Percentiles rank a stretch among this genome's conserved stretches.
These are phyloP conservation scores for Hydrolagus colliei DNA, from an alignment of 2,797 vertebrate species.

Conservation along the genomic window DNA sequence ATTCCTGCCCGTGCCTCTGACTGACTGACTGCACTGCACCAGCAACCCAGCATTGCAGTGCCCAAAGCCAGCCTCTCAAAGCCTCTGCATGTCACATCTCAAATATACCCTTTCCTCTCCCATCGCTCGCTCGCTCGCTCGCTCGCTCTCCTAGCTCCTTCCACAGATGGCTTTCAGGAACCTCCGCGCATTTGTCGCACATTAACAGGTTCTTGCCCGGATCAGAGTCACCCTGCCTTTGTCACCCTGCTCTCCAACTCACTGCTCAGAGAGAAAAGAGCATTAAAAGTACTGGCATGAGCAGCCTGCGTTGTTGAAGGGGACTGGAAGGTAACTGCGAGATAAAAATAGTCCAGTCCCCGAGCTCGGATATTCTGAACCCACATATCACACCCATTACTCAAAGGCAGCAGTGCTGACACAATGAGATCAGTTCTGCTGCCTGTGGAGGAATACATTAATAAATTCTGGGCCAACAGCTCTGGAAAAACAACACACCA, in stretches of 20 bases:
- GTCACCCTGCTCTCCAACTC: too few species aligned
- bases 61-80: background rate
- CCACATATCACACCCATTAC: conserved; percentile 64
- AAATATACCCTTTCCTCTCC: background rate
- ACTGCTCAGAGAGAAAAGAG: background rate
- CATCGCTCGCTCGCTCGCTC: background rate
- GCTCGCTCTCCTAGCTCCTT: too few species aligned
- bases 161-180: background rate
- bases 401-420: conserved; percentile 63
- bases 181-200: background rate
- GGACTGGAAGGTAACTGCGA: conserved; percentile 26
- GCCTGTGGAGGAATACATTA: conserved; percentile 55
- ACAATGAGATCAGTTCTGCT: conserved; percentile 68
- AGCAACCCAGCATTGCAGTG: background rate
- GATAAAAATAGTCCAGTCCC: conserved; percentile 38
- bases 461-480: conserved; percentile 61
- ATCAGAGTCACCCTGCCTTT: background rate
- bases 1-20: background rate
- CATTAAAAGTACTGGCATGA: background rate
- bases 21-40: background rate
- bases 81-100: background rate
- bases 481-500: conserved; percentile 40
- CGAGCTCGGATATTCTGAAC: conserved; percentile 37
- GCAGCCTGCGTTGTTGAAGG: background rate
- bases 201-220: background rate